Conservation (phyloP, 1,140 invertebrate genomes). For the Macrostomum lignano region DNA sequence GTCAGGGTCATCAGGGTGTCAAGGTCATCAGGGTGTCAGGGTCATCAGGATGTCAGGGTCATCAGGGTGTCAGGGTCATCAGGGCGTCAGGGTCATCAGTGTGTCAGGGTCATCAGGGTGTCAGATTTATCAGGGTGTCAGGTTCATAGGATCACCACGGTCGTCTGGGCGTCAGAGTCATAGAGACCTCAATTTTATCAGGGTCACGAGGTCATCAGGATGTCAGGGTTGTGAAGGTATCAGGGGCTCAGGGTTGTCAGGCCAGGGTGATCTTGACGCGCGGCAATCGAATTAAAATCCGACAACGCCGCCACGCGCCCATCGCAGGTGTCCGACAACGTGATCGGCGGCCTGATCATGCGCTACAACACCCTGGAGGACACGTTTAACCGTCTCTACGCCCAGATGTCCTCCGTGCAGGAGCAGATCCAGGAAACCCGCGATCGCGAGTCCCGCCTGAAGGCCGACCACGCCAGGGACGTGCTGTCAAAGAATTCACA, state of each 20-base stretch:
- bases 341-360: constrained; percentile 23
- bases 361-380: constrained; percentile 21
- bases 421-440: not conserved
- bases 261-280: not conserved
- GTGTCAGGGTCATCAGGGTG: no score
- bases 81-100: no score
- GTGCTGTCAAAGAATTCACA: not conserved
- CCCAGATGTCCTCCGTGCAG: not conserved
- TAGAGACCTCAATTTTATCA: no score
- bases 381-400: constrained; percentile 8
- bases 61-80: no score
- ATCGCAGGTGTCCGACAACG: constrained; percentile 16
- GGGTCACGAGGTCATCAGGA: not conserved
- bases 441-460: not conserved
- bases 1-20: no score
- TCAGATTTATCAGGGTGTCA: no score
- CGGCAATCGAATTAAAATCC: not conserved
- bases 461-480: not conserved
- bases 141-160: no score
- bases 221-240: not conserved
- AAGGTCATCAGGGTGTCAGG: no score
- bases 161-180: no score
- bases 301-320: not conserved
- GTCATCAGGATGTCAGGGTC: no score
- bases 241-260: not conserved